These are phyloP conservation scores for Marmota flaviventris DNA, from an alignment of 2,113 vertebrate species.

Conservation along the genomic window DNA sequence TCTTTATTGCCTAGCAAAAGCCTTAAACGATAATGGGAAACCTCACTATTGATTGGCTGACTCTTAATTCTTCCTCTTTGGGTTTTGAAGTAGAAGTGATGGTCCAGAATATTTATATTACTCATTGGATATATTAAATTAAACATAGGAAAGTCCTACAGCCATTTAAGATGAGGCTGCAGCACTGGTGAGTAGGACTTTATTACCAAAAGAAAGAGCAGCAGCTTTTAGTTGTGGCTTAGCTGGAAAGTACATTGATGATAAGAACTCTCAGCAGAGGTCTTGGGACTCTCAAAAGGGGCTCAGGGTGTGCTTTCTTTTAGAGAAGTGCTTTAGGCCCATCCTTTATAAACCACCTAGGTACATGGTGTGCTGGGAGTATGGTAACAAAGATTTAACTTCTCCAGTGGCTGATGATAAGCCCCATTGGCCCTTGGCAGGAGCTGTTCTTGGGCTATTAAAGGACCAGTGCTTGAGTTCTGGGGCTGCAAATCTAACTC, in stretches of 20 bases:
- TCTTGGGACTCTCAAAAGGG: constrained; percentile 28
- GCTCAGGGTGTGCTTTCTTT: not conserved
- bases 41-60: constrained; percentile 87
- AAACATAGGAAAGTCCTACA: constrained; percentile 82
- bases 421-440: not conserved
- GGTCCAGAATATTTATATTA: constrained; percentile 86
- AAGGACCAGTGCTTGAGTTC: constrained; percentile 23
- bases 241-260: constrained; percentile 61
- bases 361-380: not conserved
- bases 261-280: constrained; percentile 40
- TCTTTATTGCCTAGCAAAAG: constrained; percentile 88
- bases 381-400: not conserved
- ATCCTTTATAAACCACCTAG: not conserved
- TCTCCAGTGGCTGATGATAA: not conserved
- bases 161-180: constrained; percentile 84
- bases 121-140: constrained; percentile 85
- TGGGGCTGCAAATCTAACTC: not conserved
- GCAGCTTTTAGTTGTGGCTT: constrained; percentile 83
- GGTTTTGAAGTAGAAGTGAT: constrained; percentile 84
- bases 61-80: constrained; percentile 87
- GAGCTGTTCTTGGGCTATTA: not conserved
- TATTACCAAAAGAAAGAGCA: constrained; percentile 82
- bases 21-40: constrained; percentile 88
- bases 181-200: constrained; percentile 64
- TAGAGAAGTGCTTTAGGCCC: constrained; percentile 31